Base-by-base conservation (phyloP, 2,113 vertebrate genomes). In the Notechis scutatus region DNA sequence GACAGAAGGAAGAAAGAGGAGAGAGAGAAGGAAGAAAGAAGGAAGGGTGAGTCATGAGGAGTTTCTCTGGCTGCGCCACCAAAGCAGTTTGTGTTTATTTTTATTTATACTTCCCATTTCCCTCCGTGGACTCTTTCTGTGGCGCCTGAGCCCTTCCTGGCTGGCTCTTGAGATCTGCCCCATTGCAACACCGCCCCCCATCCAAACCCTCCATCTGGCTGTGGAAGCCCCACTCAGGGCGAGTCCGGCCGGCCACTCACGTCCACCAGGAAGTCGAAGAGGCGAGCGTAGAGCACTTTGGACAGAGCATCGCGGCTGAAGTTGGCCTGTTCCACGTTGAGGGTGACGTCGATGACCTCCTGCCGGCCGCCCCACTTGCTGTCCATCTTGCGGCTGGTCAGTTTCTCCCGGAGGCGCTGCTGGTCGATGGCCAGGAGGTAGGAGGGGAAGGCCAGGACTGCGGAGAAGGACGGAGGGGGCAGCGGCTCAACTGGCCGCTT, bases 381-480 rank as follows among this genome's bases (percentile, higher is more conserved):
- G 97, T 98, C 98, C 98, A 98, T 98, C 9, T 96, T 93, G 90
- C 98, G 97, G 94, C 98, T 98, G 94, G 98, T 98, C 93, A 98
- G 95, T 74, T 98, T 98, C 21, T 95, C 97, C 95, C 97, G 97
- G 21, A 98, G 96, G 0, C 97, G 96, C 0, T 97, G 97, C 96
- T 98, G 98, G 92, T 97, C 90, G 39, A 98, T 97, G 0, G 98
- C 98, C 95, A 98, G 85, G 92, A 98, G 96, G 96, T 95, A 98
- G n/a, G 97, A 86, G 0, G 98, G 98, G 95, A 98, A 98, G 0
- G 98, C 98, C 95, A 98, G 96, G 95, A 98, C 98, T 98, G 96
- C 6, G 85, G n/a, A 10, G 52, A 42, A 8, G 24, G 34, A 23
- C 2, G 1, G n/a, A 45, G 3, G 1, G 14, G 24, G 26, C 39